These are phyloP conservation scores for Malurus elegans DNA, from an alignment of 2,113 vertebrate genomes.

Conservation along the genomic window DNA sequence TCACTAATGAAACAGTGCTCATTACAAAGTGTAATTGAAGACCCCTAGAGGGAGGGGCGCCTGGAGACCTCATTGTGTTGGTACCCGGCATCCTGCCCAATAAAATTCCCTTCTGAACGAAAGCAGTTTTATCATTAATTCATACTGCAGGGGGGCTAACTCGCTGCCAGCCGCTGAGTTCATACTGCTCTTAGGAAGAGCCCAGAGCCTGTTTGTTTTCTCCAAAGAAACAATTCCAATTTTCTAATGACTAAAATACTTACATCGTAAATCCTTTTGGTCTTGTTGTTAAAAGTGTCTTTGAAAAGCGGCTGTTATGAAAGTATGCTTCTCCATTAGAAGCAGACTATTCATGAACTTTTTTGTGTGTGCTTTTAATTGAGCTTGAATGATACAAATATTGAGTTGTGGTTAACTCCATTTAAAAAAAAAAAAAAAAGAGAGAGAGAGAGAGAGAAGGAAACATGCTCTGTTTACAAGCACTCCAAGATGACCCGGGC, in stretches of 20 bases:
- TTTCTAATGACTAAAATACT: slow-evolving; percentile 53
- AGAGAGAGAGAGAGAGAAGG: neutral
- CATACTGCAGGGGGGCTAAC: slow-evolving; percentile 38
- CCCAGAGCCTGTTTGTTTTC: slow-evolving; percentile 48
- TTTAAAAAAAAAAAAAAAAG: neutral
- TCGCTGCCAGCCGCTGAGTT: slow-evolving; percentile 31
- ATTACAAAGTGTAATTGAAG: slow-evolving; percentile 75
- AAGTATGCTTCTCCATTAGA: slow-evolving; percentile 47
- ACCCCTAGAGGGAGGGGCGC: slow-evolving; percentile 65
- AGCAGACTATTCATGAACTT: slow-evolving; percentile 41
- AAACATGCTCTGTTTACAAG: neutral
- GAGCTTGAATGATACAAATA: slow-evolving; percentile 46
- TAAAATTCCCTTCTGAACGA: slow-evolving; percentile 58
- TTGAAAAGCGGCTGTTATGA: slow-evolving; percentile 15
- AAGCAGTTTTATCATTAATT: slow-evolving; percentile 70
- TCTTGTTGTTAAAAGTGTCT: slow-evolving; percentile 52
- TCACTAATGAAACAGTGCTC: slow-evolving; percentile 71
- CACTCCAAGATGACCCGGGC: neutral
- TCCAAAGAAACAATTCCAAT: slow-evolving; percentile 34
- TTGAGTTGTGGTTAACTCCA: slow-evolving; percentile 30
- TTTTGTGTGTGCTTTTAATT: slow-evolving; percentile 37
- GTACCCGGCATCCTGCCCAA: slow-evolving; percentile 66
- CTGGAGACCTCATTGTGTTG: slow-evolving; percentile 63
- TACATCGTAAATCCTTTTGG: slow-evolving; percentile 29
- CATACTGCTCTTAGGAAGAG: slow-evolving; percentile 40